These are phyloP conservation scores for Myoxocephalus aenaeus DNA, from an alignment of 2,797 vertebrate species.

Conservation along the genomic window DNA sequence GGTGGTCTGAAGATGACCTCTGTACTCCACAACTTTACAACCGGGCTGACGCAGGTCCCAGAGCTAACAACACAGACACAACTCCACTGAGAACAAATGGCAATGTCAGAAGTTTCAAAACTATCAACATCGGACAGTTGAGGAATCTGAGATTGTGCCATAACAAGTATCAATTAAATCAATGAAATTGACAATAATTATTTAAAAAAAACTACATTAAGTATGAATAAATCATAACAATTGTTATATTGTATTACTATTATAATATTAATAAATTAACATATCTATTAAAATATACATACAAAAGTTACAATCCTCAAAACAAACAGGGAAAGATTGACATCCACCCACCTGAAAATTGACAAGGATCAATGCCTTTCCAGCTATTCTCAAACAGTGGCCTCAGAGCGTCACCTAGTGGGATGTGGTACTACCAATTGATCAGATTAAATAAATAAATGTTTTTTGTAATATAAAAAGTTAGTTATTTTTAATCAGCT, in stretches of 20 bases:
- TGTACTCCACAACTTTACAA: slow-evolving; percentile 89
- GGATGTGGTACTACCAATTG: neutral
- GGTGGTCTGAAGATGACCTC: slow-evolving; percentile 91
- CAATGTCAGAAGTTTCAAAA: slow-evolving; percentile 1
- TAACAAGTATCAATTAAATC: neutral
- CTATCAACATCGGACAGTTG: neutral
- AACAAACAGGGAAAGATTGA: neutral
- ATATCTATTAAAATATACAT: neutral
- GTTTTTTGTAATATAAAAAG: neutral
- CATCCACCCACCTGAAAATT: neutral
- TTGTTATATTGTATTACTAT: neutral
- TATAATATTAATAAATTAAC: neutral
- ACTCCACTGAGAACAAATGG: slow-evolving; percentile 26
- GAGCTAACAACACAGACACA: slow-evolving; percentile 81
- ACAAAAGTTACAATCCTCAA: slow-evolving; percentile 1
- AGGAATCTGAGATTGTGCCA: neutral
- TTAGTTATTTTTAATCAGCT: neutral
- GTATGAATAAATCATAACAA: neutral
- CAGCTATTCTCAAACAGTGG: neutral
- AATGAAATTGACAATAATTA: neutral
- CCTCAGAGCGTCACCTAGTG: neutral
- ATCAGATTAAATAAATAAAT: neutral
- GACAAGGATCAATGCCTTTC: neutral
- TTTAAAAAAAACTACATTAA: neutral
- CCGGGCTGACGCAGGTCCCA: slow-evolving; percentile 95